phyloP scores from a whole-genome alignment of 2,888 invertebrate species.

The Rhogogaster chlorosoma region DNA sequence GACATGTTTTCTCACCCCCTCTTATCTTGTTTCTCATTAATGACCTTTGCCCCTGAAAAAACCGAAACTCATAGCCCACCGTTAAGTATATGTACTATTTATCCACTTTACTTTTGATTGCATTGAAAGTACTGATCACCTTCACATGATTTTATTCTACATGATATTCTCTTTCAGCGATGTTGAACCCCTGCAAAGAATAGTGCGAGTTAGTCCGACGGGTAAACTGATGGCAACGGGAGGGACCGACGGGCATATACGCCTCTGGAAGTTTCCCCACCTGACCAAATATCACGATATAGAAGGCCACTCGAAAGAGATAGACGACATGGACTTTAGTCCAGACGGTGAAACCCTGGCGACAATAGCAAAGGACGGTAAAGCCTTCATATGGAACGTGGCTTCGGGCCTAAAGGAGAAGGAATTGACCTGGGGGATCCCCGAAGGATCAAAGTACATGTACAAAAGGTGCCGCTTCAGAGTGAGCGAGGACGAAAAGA shows the following conservation, averaged over 20 bases:
- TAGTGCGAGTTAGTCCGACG: constrained; percentile 88
- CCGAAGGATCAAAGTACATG: constrained; percentile 88
- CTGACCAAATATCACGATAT: constrained; percentile 86
- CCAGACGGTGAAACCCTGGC: constrained; percentile 87
- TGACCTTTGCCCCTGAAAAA: not conserved
- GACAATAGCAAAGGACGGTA: constrained; percentile 93
- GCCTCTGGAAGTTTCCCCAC: constrained; percentile 94
- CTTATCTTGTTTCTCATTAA: not conserved
- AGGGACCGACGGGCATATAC: constrained; percentile 92
- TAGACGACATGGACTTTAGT: constrained; percentile 96
- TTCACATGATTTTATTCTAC: not conserved
- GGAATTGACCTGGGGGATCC: constrained; percentile 87
- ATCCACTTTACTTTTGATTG: not conserved
- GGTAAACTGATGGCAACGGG: constrained; percentile 93
- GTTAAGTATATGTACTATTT: not conserved
- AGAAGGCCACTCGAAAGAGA: constrained; percentile 92
- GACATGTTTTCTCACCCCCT: not conserved
- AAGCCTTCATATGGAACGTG: constrained; percentile 90
- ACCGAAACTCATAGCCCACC: not conserved
- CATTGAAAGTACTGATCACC: not conserved
- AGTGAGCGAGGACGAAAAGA: constrained; percentile 83
- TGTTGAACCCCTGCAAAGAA: constrained; percentile 91
- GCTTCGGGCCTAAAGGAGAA: constrained; percentile 83
- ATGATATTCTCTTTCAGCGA: constrained; percentile 74
- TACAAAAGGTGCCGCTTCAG: constrained; percentile 89